These are phyloP conservation scores for Erynnis tages DNA, from an alignment of 2,888 invertebrate species.

Conservation along the genomic window DNA sequence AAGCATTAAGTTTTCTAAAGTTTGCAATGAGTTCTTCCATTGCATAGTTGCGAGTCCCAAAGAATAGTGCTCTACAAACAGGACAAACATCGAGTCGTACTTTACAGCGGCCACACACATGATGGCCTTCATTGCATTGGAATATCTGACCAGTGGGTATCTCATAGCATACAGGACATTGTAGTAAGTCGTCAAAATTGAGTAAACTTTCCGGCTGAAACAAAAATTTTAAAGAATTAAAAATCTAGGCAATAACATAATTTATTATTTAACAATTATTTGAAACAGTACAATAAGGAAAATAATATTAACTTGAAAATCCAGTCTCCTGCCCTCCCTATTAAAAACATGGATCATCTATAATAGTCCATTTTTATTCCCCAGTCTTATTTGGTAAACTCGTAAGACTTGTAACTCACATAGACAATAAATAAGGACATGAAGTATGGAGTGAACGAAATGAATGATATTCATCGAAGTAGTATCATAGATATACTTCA, in stretches of 20 bases:
- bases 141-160: conserved; percentile 71
- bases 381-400: no score
- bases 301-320: no score
- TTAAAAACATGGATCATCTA: no score
- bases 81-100: conserved; percentile 73
- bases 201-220: conserved; percentile 64
- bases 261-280: neutral
- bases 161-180: conserved; percentile 82
- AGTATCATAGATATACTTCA: no score
- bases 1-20: conserved; percentile 66
- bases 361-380: no score
- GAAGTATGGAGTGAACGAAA: no score
- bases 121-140: conserved; percentile 80
- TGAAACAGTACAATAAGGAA: no score
- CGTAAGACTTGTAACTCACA: no score
- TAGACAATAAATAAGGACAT: no score
- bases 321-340: no score
- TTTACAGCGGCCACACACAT: conserved; percentile 77
- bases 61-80: conserved; percentile 74
- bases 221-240: neutral
- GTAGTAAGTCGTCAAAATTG: conserved; percentile 77
- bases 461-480: no score
- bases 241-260: neutral
- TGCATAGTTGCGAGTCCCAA: conserved; percentile 78
- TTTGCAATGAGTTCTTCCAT: conserved; percentile 78